Percentiles rank a stretch among this genome's conserved stretches.
phyloP scores from a whole-genome alignment of 2,888 invertebrate species.

The Helicoverpa assulta region DNA sequence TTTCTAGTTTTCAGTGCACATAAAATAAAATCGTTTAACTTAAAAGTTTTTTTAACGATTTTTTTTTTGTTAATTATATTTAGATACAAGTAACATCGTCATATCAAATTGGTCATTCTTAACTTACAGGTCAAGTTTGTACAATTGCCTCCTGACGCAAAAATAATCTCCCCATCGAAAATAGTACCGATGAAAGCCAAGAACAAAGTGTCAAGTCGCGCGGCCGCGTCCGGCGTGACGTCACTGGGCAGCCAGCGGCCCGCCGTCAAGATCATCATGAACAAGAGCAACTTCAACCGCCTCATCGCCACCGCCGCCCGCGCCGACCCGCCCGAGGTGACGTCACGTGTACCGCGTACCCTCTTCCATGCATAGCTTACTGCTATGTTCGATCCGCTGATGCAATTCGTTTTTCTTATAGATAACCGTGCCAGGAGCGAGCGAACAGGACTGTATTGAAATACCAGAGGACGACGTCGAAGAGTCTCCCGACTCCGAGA shows the following conservation, averaged over 20 bases:
- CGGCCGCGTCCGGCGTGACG: slow-evolving; percentile 20
- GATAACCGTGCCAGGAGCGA: slow-evolving; percentile 5
- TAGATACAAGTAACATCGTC: not conserved
- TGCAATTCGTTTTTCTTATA: not conserved
- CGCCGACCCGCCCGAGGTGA: slow-evolving; percentile 29
- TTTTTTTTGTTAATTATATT: too few species aligned
- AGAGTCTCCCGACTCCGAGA: slow-evolving; percentile 39
- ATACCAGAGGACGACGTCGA: slow-evolving; percentile 7
- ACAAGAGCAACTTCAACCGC: slow-evolving; percentile 78
- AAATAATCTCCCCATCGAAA: slow-evolving; percentile 61
- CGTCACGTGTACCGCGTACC: too few species aligned
- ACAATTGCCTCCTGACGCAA: slow-evolving; percentile 68
- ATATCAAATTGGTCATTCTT: not conserved
- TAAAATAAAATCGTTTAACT: too few species aligned
- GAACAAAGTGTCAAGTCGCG: slow-evolving; percentile 24
- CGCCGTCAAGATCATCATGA: slow-evolving; percentile 86
- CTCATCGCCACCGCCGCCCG: slow-evolving; percentile 69
- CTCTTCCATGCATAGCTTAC: too few species aligned
- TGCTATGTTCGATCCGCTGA: too few species aligned
- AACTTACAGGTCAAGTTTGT: slow-evolving; percentile 72
- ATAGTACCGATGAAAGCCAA: slow-evolving; percentile 49
- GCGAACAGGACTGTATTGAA: not conserved
- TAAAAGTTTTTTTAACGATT: too few species aligned
- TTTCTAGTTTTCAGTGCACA: too few species aligned
- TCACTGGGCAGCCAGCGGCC: slow-evolving; percentile 61